Evolutionary conservation across 2,888 invertebrate genomes (phyloP).

Genomic region (Pomacea canaliculata): DNA sequence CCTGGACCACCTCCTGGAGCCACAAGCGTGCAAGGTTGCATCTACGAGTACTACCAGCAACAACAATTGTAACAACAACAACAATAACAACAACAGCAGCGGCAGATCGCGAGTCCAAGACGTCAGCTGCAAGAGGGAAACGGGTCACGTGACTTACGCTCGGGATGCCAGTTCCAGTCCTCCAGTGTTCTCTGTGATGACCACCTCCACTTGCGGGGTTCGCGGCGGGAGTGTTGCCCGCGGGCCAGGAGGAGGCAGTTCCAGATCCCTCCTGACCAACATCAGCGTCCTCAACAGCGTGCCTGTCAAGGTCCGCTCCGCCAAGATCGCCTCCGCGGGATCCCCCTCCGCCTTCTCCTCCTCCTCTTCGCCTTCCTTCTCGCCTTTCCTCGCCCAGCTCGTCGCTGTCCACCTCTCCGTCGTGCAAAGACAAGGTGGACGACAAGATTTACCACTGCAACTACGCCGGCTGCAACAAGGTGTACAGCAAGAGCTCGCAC

Average conservation of each 20-base stretch:
- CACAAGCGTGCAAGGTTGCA: constrained; percentile 46
- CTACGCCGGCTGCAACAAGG: constrained; percentile 82
- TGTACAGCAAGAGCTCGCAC: constrained; percentile 97
- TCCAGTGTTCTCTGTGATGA: not conserved
- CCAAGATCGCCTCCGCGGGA: not conserved
- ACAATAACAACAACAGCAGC: constrained; percentile 3
- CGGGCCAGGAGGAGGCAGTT: not conserved
- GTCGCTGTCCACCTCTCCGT: constrained; percentile 38
- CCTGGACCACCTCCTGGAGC: constrained; percentile 62
- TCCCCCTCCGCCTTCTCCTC: not conserved
- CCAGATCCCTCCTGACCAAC: constrained; percentile 48
- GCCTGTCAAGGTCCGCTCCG: constrained; percentile 35
- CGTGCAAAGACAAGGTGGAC: constrained; percentile 51
- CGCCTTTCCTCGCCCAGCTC: constrained; percentile 7
- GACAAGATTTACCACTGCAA: constrained; percentile 77
- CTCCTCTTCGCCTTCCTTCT: not conserved
- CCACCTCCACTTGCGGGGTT: constrained; percentile 20
- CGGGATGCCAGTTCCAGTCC: not conserved
- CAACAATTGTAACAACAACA: too few relatives aligned
- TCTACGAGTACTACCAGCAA: constrained; percentile 12
- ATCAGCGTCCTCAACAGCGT: constrained; percentile 43
- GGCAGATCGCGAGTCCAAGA: not conserved
- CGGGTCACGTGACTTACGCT: not conserved
- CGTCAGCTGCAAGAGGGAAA: constrained; percentile 7
- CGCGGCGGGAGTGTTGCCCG: not conserved